A percentile compares a stretch with the other conserved stretches of the same genome.
phyloP scores from a whole-genome alignment of 2,797 vertebrate species.

The Buphagus erythrorhynchus region DNA sequence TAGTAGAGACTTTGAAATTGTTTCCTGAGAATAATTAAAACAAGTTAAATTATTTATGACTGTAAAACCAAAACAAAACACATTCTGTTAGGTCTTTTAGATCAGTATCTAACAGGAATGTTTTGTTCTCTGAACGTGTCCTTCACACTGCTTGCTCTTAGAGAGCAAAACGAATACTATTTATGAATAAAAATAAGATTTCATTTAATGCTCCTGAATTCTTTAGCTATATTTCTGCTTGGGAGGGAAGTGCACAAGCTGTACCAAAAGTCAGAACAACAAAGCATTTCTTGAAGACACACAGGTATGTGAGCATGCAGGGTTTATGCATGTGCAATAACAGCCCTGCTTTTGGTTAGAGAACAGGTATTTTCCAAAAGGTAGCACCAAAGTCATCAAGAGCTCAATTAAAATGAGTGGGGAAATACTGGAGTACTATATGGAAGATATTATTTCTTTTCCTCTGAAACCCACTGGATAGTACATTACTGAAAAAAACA shows the following conservation, averaged over 20 bases:
- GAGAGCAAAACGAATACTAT: background rate
- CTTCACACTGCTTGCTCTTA: background rate
- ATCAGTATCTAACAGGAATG: background rate
- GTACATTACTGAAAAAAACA: background rate
- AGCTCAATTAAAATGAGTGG: background rate
- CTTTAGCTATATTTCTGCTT: background rate
- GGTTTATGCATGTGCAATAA: background rate
- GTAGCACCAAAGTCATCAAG: background rate
- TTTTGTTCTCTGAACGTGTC: background rate
- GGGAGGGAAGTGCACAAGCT: background rate
- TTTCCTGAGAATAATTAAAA: constrained; percentile 28
- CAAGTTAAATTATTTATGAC: background rate
- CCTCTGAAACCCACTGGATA: background rate
- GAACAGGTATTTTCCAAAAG: background rate
- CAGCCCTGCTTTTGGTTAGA: background rate
- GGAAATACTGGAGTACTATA: background rate
- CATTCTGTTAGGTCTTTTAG: background rate
- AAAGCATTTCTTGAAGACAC: background rate
- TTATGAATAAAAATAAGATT: background rate
- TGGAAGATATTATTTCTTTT: background rate
- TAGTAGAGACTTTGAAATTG: background rate
- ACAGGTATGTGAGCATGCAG: rapidly evolving
- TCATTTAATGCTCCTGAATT: background rate
- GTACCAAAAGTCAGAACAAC: background rate
- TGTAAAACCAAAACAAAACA: background rate